Base-by-base conservation (phyloP, 2,113 vertebrate species). In the Muntiacus reevesi region DNA sequence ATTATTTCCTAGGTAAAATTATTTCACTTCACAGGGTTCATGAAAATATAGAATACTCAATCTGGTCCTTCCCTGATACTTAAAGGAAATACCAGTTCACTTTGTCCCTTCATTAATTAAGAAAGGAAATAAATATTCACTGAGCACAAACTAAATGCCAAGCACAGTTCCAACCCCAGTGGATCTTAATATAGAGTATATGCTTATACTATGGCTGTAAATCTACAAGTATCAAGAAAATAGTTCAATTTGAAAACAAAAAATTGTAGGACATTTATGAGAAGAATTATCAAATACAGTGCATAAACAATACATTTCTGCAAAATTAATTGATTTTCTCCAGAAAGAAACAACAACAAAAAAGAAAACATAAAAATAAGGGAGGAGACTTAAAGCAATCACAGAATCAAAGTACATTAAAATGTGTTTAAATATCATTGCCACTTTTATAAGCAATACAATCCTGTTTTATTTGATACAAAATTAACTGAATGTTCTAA, bases 401-500 rank as follows among this genome's bases (percentile, higher is more conserved):
- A 89, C 19, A 84, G 88, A 96, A 45, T 47, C 23, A 95, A 94
- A 88, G 14, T 43, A 67, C 2, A 60, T 25, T 6, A 79, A 96
- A 97, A 43, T 6, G 1, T 5, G 67, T 0, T 91, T 97, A 96
- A 89, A 84, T 89, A 3, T n/a, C 19, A 95, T 81, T 95, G 50
- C 12, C 11, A 82, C 23, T 95, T 94, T 93, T 52, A 74, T 33
- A 94, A 47, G 84, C 5, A 97, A 54, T 62, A 3, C 1, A 64
- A n/a, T 54, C 28, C 14, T 36, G 28, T 11, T 78, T 97, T 78
- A 76, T 89, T 88, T 96, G 17, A 10, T 84, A 14, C 17, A 86
- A 78, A 76, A 64, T 57, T 82, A 93, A 52, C 21, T n/a, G 82
- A 91, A 83, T 89, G 6, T n/a, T 78, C 79, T 94, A 94, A 96